Evolutionary conservation across 1,140 invertebrate species (phyloP), one percentile per base, ranked within the genome.

Genomic region (Drosophila biarmipes): DNA sequence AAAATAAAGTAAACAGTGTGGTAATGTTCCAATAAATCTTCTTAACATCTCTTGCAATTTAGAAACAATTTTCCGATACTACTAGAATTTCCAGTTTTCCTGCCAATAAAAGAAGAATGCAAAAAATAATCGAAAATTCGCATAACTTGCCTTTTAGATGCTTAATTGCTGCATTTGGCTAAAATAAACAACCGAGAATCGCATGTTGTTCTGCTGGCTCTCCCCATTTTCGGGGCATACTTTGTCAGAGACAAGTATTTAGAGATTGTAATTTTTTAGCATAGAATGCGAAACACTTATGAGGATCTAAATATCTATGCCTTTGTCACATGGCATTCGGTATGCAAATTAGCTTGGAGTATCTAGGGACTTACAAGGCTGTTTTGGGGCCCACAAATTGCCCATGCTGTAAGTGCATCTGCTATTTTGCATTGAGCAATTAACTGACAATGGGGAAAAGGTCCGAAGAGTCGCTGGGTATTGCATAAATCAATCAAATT

Each of bases 401-500:
- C 48, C 17, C 31, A 55, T 61, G 55, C 68, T 68, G 76, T 76
- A 76, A 71, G 59, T 49, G 59, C 56, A 48, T 76, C 66, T 75
- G 75, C 71, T 57, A 19, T 4, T 15, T 29, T 54, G 63, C 59
- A 45, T 55, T 57, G 43, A 62, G 68, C 82, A 87, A 81, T 86
- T 87, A 67, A 85, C 58, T 80, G 75, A 85, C 77, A 85, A 85
- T 85, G 80, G 61, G 57, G 61, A 57, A 86, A 73, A 73, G 77
- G 72, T 76, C 62, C 62, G 53, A 64, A 17, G 34, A 54, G 40
- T 52, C 40, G 51, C 62, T 73, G 35, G 19, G 35, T 67, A 89
- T 89, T 89, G 84, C 84, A 90, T 89, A 89, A 89, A 89, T 89
- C 84, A 89, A 89, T 89, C 84, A 89, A 89, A 90, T 89, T 89